Conservation (phyloP, 2,888 invertebrate species). For the Lepidocyrtoides sp. region DNA sequence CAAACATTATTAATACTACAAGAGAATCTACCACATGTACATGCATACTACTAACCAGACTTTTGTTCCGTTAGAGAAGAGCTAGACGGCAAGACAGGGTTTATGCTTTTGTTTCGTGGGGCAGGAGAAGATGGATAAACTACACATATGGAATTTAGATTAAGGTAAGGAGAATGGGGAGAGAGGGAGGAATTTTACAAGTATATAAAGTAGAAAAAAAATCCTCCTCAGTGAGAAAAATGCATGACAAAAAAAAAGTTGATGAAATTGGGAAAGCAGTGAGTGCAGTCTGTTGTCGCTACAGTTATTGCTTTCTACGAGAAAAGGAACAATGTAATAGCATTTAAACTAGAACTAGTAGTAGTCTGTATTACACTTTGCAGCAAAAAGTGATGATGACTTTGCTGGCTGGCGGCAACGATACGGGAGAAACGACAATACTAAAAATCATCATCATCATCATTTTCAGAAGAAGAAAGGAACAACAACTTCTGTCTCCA, state of each 20-base stretch:
- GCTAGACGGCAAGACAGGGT: no score
- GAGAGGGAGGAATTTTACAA: slow-evolving; percentile 18
- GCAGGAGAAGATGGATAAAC: neutral
- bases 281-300: slow-evolving; percentile 35
- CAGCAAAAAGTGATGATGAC: slow-evolving; percentile 51
- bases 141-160: slow-evolving; percentile 52
- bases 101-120: neutral
- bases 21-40: slow-evolving; percentile 26
- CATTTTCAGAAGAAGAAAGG: no score
- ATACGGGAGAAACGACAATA: slow-evolving; percentile 28
- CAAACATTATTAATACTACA: slow-evolving; percentile 55
- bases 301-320: slow-evolving; percentile 27
- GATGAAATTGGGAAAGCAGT: slow-evolving; percentile 74
- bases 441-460: neutral
- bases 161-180: slow-evolving; percentile 15
- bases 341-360: slow-evolving; percentile 58
- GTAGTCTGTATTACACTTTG: slow-evolving; percentile 40
- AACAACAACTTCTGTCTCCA: slow-evolving; percentile 27
- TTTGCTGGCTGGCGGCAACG: slow-evolving; percentile 74
- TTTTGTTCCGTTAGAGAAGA: slow-evolving; percentile 7
- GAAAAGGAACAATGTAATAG: slow-evolving; percentile 62
- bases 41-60: neutral
- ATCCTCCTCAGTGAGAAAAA: slow-evolving; percentile 40
- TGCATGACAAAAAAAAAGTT: slow-evolving; percentile 76
- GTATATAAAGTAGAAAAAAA: neutral